phyloP scores from a whole-genome alignment of 2,113 vertebrate genomes.

The Cnemophilus loriae region DNA sequence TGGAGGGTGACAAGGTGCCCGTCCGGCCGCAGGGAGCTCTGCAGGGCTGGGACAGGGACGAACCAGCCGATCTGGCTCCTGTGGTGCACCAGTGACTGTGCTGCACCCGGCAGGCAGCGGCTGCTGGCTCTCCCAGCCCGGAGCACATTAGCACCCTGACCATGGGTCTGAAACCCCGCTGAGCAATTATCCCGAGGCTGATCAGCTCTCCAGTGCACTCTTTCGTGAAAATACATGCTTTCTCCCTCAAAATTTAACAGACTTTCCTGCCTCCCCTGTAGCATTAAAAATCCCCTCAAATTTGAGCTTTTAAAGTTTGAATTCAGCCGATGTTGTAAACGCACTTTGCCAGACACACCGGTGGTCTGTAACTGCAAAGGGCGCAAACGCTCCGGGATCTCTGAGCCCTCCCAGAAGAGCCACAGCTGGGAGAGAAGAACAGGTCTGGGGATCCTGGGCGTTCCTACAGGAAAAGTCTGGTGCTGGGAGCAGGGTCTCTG shows the following conservation, averaged over 20 bases:
- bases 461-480: neutral
- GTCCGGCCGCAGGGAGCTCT: neutral
- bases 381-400: accelerated
- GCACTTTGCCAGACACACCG: accelerated
- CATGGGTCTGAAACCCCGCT: accelerated
- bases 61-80: accelerated
- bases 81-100: no score
- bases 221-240: accelerated
- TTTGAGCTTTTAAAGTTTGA: neutral
- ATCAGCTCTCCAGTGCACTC: no score
- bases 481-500: neutral
- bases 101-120: no score
- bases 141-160: accelerated
- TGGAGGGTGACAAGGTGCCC: neutral
- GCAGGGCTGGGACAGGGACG: neutral
- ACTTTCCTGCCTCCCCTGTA: neutral
- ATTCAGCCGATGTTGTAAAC: neutral
- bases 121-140: accelerated
- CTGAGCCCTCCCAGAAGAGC: no score
- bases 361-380: neutral
- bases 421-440: no score
- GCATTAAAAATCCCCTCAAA: neutral
- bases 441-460: neutral
- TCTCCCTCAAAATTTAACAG: neutral
- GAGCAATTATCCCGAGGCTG: no score